Evolutionary conservation across 2,888 invertebrate genomes (phyloP).

Genomic region (Metalampra italica): DNA sequence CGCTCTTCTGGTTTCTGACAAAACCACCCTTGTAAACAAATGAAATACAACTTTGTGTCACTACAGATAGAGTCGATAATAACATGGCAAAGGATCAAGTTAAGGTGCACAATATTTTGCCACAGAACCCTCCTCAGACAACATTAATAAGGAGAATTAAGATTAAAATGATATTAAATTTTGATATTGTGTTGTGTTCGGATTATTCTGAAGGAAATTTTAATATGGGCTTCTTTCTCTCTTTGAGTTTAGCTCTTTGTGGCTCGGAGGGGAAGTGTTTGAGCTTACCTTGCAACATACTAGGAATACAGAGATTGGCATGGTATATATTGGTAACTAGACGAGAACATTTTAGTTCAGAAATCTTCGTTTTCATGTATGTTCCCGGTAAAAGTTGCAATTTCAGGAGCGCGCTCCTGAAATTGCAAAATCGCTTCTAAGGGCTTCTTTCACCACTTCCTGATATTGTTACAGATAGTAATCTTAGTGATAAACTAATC

Average conservation of each 20-base stretch:
- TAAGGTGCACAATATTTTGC: conserved; percentile 41
- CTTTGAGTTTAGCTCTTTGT: conserved; percentile 46
- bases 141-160: conserved; percentile 76
- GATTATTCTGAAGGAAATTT: conserved; percentile 72
- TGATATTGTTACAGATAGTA: too few species aligned
- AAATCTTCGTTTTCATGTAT: too few species aligned
- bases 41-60: conserved; percentile 17
- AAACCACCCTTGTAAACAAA: conserved; percentile 12
- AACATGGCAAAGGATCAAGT: conserved; percentile 8
- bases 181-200: conserved; percentile 77
- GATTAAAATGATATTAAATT: conserved; percentile 79
- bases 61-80: conserved; percentile 19
- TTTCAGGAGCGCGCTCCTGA: too few species aligned
- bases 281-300: conserved; percentile 1
- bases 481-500: too few species aligned
- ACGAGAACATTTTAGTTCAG: too few species aligned
- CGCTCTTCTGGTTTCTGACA: conserved; percentile 32
- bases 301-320: conserved; percentile 1
- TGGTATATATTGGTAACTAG: neutral
- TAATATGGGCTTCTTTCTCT: conserved; percentile 59
- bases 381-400: too few species aligned
- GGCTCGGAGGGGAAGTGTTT: conserved; percentile 16
- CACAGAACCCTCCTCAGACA: conserved; percentile 58
- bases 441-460: too few species aligned
- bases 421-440: too few species aligned